A percentile compares a stretch with the other conserved stretches of the same genome.
Conservation (phyloP, 2,113 vertebrate genomes). For the Petrocephalus zakoni region DNA sequence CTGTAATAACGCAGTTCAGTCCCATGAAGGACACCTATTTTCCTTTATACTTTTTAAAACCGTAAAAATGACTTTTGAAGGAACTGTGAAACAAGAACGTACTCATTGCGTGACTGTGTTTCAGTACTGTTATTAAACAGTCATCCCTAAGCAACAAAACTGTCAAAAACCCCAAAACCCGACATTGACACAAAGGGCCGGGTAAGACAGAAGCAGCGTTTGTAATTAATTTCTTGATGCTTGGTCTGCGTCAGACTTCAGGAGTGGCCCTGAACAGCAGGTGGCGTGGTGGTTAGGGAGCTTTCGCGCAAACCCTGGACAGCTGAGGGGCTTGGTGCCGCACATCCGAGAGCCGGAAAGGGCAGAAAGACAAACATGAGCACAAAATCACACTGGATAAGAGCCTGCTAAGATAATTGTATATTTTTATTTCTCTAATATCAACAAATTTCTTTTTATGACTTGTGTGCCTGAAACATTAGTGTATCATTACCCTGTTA, state of each 20-base stretch:
- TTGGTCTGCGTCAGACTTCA: constrained; percentile 36
- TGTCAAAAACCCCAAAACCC: constrained; percentile 58
- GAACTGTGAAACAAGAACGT: constrained; percentile 42
- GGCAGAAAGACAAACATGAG: not conserved
- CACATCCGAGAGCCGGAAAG: not conserved
- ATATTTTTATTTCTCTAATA: constrained; percentile 10
- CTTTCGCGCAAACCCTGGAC: not conserved
- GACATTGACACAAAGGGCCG: constrained; percentile 55
- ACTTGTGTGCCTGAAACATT: not conserved
- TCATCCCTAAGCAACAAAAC: constrained; percentile 50
- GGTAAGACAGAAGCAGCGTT: constrained; percentile 46
- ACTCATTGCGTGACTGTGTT: constrained; percentile 39
- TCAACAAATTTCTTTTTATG: not conserved
- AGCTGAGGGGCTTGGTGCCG: not conserved
- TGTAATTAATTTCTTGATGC: constrained; percentile 40
- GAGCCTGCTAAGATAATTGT: not conserved
- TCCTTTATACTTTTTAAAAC: not conserved
- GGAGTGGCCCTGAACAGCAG: not conserved
- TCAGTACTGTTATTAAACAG: constrained; percentile 43
- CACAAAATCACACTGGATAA: not conserved
- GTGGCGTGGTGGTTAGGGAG: not conserved
- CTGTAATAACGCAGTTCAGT: not conserved
- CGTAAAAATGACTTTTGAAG: constrained; percentile 43
- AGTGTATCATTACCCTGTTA: not conserved
- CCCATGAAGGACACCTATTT: not conserved